Evolutionary conservation across 2,888 invertebrate genomes (phyloP), one percentile per base, ranked within the genome.

Genomic region (Odontomyia ornata): DNA sequence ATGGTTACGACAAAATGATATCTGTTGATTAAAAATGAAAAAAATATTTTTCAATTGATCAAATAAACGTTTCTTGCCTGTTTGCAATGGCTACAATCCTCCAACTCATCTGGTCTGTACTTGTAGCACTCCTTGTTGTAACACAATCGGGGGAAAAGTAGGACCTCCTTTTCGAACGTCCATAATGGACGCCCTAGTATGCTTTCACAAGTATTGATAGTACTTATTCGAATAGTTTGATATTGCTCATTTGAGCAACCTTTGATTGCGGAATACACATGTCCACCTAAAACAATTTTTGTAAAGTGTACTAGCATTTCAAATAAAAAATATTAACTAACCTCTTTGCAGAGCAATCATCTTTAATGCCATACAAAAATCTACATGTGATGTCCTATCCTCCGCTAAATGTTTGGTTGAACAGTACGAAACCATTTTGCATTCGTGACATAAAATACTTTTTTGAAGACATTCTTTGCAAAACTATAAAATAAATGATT

Each of bases 61-160:
- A 15, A 7, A 18, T 52, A 13, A 0, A 21, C 47, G 27, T 52
- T 13, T 60, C 21, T 9, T 79, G 90, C 89, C 87, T 90, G 90
- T 0, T 89, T 88, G 82, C 93, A 93, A 0, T 86, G 84, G 0
- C 85, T 82, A 79, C 93, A 93, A 71, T 89, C 88, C 11, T 80
- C 83, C 13, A 92, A 81, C 77, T 86, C 87, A 18, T 83, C 83
- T 65, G 87, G 88, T 57, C 87, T 84, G 85, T 89, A 89, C 79
- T 91, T 89, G 75, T 90, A 87, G 82, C 93, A 93, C 0, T 83
- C 83, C 0, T 85, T 82, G 7, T 89, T 85, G 0, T 84, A 84
- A 80, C 93, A 93, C 3, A 91, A 85, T 76, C 90, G 88, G 0
- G 93, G 92, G 81, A 92, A 93, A 25, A 93, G 85, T 27, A 93